Evolutionary conservation across 2,888 invertebrate species (phyloP).

Genomic region (Alviniconcha strummeri): DNA sequence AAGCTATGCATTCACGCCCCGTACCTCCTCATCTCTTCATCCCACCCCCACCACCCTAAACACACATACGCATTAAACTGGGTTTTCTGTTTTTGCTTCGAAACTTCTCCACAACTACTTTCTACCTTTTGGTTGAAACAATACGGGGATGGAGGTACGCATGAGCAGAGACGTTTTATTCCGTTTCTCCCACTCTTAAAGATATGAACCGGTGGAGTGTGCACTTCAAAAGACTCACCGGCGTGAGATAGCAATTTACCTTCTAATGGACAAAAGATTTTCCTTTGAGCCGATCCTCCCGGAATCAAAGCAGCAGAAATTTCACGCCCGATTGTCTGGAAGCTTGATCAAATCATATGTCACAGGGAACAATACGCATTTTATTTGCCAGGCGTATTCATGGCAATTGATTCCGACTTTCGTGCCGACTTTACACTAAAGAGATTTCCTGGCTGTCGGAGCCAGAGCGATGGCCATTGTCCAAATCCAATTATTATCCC

Average conservation of each 20-base stretch:
- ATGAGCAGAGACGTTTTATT: neutral
- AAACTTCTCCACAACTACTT: no score
- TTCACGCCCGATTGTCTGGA: conserved; percentile 7
- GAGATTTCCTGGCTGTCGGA: conserved; percentile 24
- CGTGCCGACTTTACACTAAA: conserved; percentile 12
- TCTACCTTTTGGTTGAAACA: no score
- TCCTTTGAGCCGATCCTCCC: neutral
- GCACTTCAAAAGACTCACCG: conserved; percentile 16
- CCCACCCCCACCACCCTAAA: no score
- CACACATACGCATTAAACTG: no score
- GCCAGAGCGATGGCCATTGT: conserved; percentile 6
- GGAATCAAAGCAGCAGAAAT: conserved; percentile 13
- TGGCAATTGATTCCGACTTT: conserved; percentile 27
- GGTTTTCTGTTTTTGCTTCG: no score
- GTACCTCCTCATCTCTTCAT: neutral
- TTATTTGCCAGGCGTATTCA: conserved; percentile 24
- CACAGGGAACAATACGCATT: conserved; percentile 17
- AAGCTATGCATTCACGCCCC: neutral
- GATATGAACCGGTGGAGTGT: neutral
- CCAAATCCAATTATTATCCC: conserved; percentile 30
- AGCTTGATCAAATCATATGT: conserved; percentile 31
- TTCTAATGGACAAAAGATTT: conserved; percentile 22
- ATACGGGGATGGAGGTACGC: neutral
- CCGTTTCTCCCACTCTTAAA: neutral
- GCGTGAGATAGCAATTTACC: conserved; percentile 17